phyloP scores from a whole-genome alignment of 2,888 invertebrate genomes.

The Heliothis peltigera region DNA sequence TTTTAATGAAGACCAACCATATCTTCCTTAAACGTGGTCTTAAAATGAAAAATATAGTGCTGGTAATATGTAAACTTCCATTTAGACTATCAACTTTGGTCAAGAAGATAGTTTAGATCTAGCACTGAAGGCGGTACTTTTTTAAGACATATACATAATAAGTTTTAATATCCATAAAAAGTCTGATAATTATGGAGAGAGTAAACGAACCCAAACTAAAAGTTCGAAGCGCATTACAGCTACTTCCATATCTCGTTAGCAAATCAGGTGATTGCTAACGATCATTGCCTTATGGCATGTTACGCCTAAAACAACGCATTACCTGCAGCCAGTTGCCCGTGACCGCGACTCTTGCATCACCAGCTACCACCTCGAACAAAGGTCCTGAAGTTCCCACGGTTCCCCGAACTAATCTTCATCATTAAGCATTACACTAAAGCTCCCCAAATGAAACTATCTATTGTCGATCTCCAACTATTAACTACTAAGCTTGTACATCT shows the following conservation, averaged over 20 bases:
- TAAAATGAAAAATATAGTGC: too few relatives aligned
- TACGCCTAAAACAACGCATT: slow-evolving; percentile 62
- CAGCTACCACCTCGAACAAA: slow-evolving; percentile 52
- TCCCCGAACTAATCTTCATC: slow-evolving; percentile 33
- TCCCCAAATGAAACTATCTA: slow-evolving; percentile 20
- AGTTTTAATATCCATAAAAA: too few relatives aligned
- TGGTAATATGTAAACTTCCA: too few relatives aligned
- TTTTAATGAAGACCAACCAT: too few relatives aligned
- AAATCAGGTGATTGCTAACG: slow-evolving; percentile 37
- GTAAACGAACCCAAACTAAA: slow-evolving; percentile 13
- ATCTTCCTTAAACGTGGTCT: too few relatives aligned
- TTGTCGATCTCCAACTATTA: slow-evolving; percentile 23
- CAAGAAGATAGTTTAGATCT: too few relatives aligned
- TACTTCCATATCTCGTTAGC: slow-evolving; percentile 33
- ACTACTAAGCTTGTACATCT: slow-evolving; percentile 12
- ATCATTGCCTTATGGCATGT: slow-evolving; percentile 49
- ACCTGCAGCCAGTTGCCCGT: slow-evolving; percentile 66
- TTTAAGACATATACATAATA: too few relatives aligned
- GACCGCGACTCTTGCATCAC: slow-evolving; percentile 70
- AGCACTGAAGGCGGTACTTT: too few relatives aligned
- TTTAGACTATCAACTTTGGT: too few relatives aligned
- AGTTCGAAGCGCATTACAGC: slow-evolving; percentile 10
- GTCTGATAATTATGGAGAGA: not conserved
- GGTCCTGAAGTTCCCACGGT: slow-evolving; percentile 67
- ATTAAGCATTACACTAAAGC: slow-evolving; percentile 37